Evolutionary conservation across 1,140 invertebrate genomes (phyloP), one percentile per base, ranked within the genome.

Genomic region (Apis laboriosa): DNA sequence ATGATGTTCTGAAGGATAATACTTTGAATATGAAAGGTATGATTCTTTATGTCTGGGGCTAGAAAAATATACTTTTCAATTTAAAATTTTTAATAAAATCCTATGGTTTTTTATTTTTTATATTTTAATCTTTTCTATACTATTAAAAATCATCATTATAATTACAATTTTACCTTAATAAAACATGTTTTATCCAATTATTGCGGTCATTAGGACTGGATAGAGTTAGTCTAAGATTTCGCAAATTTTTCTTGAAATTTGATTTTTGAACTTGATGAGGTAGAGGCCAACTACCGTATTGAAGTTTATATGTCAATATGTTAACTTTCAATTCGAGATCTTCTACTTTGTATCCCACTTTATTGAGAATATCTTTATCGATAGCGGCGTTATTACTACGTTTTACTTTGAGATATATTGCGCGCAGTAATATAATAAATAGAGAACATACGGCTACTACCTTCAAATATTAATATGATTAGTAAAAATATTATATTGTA

Each of bases 271-370:
- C 81, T 75, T 90, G 84, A 63, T 90, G 74, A 53, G 87, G 83
- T 21, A 90, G 61, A 2, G 91, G 90, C 92, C 92, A 93, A 9
- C 83, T 87, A 11, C 92, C 92, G 55, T 93, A 93, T 68, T 92
- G 92, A 67, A 91, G 86, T 88, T 92, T 93, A 53, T 93, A 93
- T 0, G 90, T 92, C 21, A 93, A 43, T 56, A 93, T 87, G 74
- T 93, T 92, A 9, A 92, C 83, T 77, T 91, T 92, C 24, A 93
- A 80, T 79, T 93, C 92, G 0, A 93, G 83, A 73, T 92, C 90
- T 43, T 91, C 88, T 55, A 93, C 53, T 72, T 92, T 92, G 56
- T 84, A 89, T 58, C 82, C 86, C 13, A 93, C 77, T 75, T 84
- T 83, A 28, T 77, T 87, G 1, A 93, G 70, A 43, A 87, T 85